A percentile compares a stretch with the other conserved stretches of the same genome.
Evolutionary conservation across 2,113 vertebrate genomes (phyloP).

Genomic region (Leucopsar rothschildi): DNA sequence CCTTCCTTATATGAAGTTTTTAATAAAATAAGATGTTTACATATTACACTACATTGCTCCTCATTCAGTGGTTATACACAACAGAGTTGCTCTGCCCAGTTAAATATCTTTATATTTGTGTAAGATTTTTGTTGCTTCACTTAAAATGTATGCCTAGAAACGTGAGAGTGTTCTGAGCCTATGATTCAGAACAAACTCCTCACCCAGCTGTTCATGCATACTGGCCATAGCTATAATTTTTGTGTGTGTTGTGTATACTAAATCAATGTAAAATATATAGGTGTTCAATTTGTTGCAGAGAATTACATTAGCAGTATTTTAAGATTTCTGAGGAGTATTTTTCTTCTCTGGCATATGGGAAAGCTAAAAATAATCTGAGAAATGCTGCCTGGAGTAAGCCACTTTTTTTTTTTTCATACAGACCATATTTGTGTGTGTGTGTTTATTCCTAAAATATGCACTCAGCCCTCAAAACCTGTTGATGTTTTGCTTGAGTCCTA

Average conservation of each 20-base stretch:
- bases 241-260: background rate
- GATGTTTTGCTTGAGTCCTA: background rate
- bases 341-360: background rate
- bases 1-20: background rate
- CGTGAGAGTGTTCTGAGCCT: background rate
- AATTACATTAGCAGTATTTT: background rate
- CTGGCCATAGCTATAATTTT: background rate
- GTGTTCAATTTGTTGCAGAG: background rate
- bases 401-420: background rate
- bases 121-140: background rate
- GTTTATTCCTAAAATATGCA: background rate
- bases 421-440: background rate
- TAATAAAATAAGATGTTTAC: background rate
- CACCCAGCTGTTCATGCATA: background rate
- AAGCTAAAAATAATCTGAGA: background rate
- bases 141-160: background rate
- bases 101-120: background rate
- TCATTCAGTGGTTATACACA: background rate
- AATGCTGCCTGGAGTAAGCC: background rate
- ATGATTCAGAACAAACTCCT: background rate
- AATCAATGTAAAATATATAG: background rate
- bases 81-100: background rate
- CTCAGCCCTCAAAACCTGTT: background rate
- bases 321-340: background rate
- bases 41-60: background rate